Evolutionary conservation across 2,113 vertebrate genomes (phyloP).

Genomic region (Sphaerodactylus townsendi): DNA sequence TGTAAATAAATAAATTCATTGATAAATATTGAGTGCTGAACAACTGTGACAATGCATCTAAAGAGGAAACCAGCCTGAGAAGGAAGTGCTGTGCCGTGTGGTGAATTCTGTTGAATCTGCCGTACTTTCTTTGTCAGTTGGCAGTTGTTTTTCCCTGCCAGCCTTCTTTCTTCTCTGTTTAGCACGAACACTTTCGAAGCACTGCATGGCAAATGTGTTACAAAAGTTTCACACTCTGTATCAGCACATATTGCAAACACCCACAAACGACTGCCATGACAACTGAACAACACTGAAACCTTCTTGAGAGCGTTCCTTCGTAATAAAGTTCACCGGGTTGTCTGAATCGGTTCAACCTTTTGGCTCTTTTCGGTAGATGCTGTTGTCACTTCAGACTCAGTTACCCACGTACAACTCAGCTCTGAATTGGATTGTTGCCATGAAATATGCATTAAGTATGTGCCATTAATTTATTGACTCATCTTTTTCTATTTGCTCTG

Average conservation of each 20-base stretch:
- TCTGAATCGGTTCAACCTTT: not conserved
- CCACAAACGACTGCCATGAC: not conserved
- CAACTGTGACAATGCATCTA: not conserved
- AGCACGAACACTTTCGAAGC: not conserved
- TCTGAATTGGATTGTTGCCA: not conserved
- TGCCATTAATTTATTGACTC: rapidly evolving
- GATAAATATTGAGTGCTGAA: not conserved
- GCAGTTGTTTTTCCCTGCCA: not conserved
- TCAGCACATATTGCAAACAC: not conserved
- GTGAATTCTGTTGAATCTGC: not conserved
- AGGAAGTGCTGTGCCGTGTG: rapidly evolving
- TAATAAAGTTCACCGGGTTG: not conserved
- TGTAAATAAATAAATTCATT: too few species aligned
- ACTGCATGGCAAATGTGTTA: not conserved
- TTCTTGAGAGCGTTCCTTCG: not conserved
- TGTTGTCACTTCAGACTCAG: not conserved
- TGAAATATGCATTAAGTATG: not conserved
- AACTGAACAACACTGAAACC: not conserved
- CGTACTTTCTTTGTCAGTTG: not conserved
- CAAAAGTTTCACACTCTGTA: not conserved
- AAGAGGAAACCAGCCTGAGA: rapidly evolving
- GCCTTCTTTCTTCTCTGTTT: not conserved
- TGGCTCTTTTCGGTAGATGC: not conserved
- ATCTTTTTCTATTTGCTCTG: rapidly evolving
- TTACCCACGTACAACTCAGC: rapidly evolving